phyloP scores from a whole-genome alignment of 2,113 vertebrate species.

The Rynchops niger region DNA sequence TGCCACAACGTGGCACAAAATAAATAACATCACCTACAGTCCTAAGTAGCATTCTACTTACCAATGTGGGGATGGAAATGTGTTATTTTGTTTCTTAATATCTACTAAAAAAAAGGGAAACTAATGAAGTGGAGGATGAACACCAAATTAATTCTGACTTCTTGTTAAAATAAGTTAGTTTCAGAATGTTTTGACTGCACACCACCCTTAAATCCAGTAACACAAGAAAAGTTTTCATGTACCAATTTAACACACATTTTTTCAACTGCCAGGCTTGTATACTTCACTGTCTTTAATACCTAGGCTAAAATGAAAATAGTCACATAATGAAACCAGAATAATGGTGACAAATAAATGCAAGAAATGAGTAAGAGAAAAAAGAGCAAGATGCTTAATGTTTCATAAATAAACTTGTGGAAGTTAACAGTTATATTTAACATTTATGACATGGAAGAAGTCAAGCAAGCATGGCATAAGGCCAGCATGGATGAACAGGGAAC shows the following conservation, averaged over 20 bases:
- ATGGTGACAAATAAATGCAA: background rate
- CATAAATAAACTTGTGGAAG: constrained; percentile 11
- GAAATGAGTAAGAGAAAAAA: constrained; percentile 39
- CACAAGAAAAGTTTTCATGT: background rate
- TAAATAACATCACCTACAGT: background rate
- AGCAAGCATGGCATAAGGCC: background rate
- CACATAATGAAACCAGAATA: constrained; percentile 15
- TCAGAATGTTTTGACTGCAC: background rate
- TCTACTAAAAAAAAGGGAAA: background rate
- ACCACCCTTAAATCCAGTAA: background rate
- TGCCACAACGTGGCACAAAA: background rate
- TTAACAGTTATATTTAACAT: background rate
- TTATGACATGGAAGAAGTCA: background rate
- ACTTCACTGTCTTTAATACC: background rate
- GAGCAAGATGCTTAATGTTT: constrained; percentile 16
- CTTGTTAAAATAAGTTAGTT: background rate
- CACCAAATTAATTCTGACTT: background rate
- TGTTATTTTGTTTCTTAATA: background rate
- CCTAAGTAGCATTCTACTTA: background rate
- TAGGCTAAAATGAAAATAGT: background rate
- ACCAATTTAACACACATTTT: background rate
- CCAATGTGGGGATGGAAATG: background rate
- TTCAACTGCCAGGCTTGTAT: background rate
- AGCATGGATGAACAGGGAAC: background rate
- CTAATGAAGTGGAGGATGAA: background rate